Evolutionary conservation across 2,113 vertebrate genomes (phyloP), one percentile per base, ranked within the genome.

Genomic region (Thunnus thynnus): DNA sequence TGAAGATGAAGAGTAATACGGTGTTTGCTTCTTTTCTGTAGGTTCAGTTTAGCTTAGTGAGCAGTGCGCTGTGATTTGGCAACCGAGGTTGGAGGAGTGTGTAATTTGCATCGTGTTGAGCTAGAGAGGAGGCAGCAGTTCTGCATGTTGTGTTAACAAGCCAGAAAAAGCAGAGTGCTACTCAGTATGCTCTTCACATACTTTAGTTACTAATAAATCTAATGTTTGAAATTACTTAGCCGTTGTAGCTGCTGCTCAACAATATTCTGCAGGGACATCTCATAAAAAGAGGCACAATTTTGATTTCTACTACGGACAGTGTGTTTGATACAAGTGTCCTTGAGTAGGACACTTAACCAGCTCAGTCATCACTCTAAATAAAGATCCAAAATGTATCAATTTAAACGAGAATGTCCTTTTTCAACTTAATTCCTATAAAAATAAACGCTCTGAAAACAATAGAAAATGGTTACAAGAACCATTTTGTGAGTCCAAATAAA

Each of bases 21-120:
- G 14, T 72, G 17, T 62, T 66, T 41, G 52, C 36, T 68, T 36
- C 11, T 68, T 57, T 64, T 65, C 9, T 11, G 36, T 46, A 54
- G 17, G 13, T 57, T 75, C 47, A 1, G 12, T 70, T 73, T 27
- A 72, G 16, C 66, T 76, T 69, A 71, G 41, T 7, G 50, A 57
- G 80, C 51, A 9, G 55, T 13, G 56, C 8, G 5, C 13, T 22
- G 25, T 25, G 57, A 81, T 72, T 52, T 62, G 56, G 56, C 58
- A 77, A 58, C 68, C 0, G 36, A 47, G 14, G 27, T 47, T 68
- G 76, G n/a, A 22, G 44, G 5, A 83, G 56, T 60, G 50, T 70
- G 60, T 68, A 41, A 84, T 74, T 64, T 84, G 71, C 72, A 87
- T 89, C 22, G 46, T 20, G 30, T 50, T 58, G 60, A 83, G 57